A percentile compares a stretch with the other conserved stretches of the same genome.
Conservation (phyloP, 2,888 invertebrate species). For the Caenorhabditis imperialis region DNA sequence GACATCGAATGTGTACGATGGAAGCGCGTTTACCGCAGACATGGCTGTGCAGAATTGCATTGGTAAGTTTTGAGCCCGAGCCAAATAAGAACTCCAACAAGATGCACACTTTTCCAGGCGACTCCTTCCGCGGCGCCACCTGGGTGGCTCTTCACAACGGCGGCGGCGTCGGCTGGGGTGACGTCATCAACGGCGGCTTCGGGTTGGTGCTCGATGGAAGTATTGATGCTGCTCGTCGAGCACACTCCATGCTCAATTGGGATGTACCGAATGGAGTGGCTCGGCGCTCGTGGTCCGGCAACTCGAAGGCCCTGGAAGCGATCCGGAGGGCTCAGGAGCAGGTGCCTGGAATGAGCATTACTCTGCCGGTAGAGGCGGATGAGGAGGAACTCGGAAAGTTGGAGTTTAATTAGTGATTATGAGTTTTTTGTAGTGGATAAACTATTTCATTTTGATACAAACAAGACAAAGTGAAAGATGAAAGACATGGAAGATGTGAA, state of each 20-base stretch:
- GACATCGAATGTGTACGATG: constrained; percentile 83
- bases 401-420: no score
- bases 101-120: constrained; percentile 32
- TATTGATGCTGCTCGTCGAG: constrained; percentile 80
- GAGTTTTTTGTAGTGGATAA: no score
- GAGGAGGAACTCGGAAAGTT: no score
- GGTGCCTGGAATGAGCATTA: constrained; percentile 80
- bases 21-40: constrained; percentile 83
- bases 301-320: constrained; percentile 81
- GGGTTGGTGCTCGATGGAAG: constrained; percentile 82
- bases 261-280: constrained; percentile 83
- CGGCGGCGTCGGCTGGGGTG: constrained; percentile 81
- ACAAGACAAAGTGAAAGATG: no score
- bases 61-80: constrained; percentile 56
- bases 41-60: constrained; percentile 82
- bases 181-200: constrained; percentile 83
- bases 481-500: no score
- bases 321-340: constrained; percentile 80
- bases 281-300: constrained; percentile 82
- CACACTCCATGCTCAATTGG: constrained; percentile 81
- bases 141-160: constrained; percentile 81
- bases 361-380: constrained; percentile 80
- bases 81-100: background rate
- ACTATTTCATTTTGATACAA: no score
- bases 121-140: constrained; percentile 82